A percentile compares a stretch with the other conserved stretches of the same genome.
Conservation (phyloP, 2,113 vertebrate genomes). For the Gymnogyps californianus region DNA sequence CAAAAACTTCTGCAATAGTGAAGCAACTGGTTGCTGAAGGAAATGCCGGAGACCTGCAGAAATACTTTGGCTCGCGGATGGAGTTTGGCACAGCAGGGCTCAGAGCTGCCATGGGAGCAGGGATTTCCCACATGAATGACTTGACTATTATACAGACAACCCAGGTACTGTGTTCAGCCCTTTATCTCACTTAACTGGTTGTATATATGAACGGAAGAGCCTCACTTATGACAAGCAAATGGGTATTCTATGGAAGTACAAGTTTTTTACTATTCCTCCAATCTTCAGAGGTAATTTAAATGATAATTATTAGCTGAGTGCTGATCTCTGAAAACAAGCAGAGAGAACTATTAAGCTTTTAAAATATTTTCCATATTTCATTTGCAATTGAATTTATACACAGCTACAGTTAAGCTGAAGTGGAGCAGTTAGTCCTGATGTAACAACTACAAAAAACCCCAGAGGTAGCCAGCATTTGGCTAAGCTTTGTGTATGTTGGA, state of each 20-base stretch:
- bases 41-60: constrained; percentile 76
- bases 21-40: constrained; percentile 77
- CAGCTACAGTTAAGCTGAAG: background rate
- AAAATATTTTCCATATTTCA: background rate
- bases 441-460: background rate
- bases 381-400: background rate
- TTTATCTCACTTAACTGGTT: background rate
- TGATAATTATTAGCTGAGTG: background rate
- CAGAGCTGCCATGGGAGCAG: constrained; percentile 90
- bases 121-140: constrained; percentile 91
- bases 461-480: background rate
- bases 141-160: constrained; percentile 97
- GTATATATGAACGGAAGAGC: background rate
- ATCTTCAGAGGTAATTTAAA: background rate
- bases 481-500: background rate
- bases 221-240: background rate
- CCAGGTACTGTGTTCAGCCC: constrained; percentile 66
- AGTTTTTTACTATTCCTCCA: background rate
- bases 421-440: background rate
- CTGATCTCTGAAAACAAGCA: background rate
- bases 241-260: background rate
- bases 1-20: constrained; percentile 81
- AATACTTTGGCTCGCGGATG: constrained; percentile 89
- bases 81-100: constrained; percentile 96
- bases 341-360: background rate